phyloP scores from a whole-genome alignment of 2,113 vertebrate genomes.

The Anguilla japonica region DNA sequence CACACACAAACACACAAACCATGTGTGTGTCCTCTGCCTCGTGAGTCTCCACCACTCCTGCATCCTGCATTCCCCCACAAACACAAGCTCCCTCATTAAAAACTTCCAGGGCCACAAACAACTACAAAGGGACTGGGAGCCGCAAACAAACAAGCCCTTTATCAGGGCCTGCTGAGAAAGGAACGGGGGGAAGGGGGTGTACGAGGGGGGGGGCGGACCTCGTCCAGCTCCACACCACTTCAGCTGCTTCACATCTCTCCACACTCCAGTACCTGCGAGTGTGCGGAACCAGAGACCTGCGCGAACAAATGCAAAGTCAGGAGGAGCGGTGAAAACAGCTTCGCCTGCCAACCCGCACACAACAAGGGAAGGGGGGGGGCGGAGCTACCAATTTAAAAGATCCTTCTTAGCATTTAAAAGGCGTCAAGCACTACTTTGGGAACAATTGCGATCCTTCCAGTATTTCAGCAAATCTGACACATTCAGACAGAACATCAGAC shows the following conservation, averaged over 20 bases:
- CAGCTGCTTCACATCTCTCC: neutral
- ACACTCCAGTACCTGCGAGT: neutral
- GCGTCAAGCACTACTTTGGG: neutral
- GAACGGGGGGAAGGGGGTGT: neutral
- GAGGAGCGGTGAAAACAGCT: neutral
- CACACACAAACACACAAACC: neutral
- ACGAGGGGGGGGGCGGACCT: too few relatives aligned
- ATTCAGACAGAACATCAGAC: neutral
- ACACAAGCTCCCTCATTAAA: conserved; percentile 32
- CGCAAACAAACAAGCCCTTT: conserved; percentile 40
- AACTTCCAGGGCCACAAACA: conserved; percentile 41
- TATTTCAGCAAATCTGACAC: neutral
- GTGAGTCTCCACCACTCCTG: neutral
- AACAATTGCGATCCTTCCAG: neutral
- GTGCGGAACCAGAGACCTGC: too few relatives aligned
- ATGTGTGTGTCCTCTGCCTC: neutral
- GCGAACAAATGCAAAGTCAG: neutral
- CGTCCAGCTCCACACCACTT: neutral
- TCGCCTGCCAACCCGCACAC: neutral
- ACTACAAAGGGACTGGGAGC: conserved; percentile 34
- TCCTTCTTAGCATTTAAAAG: neutral
- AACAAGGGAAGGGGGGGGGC: neutral
- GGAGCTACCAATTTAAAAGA: neutral
- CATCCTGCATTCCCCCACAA: neutral
- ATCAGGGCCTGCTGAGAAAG: conserved; percentile 18